Percentiles rank a stretch among this genome's conserved stretches.
Evolutionary conservation across 2,113 vertebrate genomes (phyloP).

Genomic region (Penelope pileata): DNA sequence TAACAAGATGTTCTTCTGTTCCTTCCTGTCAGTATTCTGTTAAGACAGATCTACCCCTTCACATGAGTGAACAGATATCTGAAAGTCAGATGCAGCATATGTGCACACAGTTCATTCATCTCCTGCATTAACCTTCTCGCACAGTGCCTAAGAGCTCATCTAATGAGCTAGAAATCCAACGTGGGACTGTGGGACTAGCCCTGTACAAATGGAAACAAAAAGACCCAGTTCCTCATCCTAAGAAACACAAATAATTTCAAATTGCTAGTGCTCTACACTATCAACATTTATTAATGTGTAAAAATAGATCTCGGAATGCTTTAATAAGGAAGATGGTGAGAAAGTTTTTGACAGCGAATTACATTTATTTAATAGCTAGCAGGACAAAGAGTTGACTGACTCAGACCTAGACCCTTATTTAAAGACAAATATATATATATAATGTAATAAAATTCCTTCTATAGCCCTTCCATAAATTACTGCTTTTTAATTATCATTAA

Average conservation of each 20-base stretch:
- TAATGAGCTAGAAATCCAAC: neutral
- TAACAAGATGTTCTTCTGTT: neutral
- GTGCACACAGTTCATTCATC: no score
- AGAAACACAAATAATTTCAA: neutral
- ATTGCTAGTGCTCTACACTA: neutral
- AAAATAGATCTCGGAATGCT: neutral
- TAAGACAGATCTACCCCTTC: no score
- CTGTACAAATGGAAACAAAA: neutral
- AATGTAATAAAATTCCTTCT: neutral
- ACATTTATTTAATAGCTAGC: neutral
- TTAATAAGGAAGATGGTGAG: neutral
- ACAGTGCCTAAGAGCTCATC: neutral
- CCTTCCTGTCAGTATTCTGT: neutral
- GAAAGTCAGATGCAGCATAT: neutral
- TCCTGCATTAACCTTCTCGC: no score
- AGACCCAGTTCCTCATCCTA: neutral
- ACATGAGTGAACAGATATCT: neutral
- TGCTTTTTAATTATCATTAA: neutral
- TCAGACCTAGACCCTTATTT: neutral
- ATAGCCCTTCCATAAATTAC: neutral
- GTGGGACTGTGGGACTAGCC: neutral
- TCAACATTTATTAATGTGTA: neutral
- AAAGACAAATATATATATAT: neutral
- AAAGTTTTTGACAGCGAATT: neutral
- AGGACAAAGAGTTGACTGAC: neutral